Conservation (phyloP, 2,888 invertebrate genomes). For the Rhimphoctona megacephalus region DNA sequence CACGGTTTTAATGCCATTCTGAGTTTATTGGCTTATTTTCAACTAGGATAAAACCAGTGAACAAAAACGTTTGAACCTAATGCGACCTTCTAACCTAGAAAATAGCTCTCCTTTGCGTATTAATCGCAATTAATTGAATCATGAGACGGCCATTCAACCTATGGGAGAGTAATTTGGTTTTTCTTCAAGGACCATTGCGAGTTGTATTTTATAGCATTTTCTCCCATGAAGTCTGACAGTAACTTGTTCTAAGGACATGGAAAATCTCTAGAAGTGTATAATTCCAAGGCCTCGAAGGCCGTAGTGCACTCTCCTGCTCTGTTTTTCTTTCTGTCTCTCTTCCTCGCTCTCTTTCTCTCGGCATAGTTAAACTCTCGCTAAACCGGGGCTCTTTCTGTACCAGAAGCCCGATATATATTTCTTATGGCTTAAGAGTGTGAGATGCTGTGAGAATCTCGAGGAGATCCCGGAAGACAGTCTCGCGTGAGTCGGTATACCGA, state of each 20-base stretch:
- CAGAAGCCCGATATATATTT: constrained; percentile 60
- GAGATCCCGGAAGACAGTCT: constrained; percentile 62
- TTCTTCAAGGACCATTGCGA: background rate
- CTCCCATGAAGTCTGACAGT: constrained; percentile 24
- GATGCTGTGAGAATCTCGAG: constrained; percentile 59
- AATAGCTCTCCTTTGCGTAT: background rate
- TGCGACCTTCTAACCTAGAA: constrained; percentile 2
- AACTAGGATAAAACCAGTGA: background rate
- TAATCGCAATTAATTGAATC: too few species aligned
- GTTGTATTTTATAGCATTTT: constrained; percentile 6
- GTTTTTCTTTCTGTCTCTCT: constrained; percentile 35
- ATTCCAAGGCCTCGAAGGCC: constrained; percentile 67
- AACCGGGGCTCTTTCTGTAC: constrained; percentile 6
- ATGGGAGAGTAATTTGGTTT: background rate
- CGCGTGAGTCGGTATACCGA: constrained; percentile 22
- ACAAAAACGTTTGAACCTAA: background rate
- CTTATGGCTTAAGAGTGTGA: constrained; percentile 45
- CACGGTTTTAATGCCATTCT: background rate
- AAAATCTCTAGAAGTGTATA: constrained; percentile 58
- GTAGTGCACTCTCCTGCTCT: constrained; percentile 4
- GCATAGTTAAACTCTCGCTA: background rate
- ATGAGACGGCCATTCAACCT: background rate
- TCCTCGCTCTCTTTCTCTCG: constrained; percentile 9
- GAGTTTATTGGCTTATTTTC: background rate
- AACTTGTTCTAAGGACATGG: constrained; percentile 34